These are phyloP conservation scores for Subacronicta megacephala DNA, from an alignment of 2,888 invertebrate genomes.

Conservation along the genomic window DNA sequence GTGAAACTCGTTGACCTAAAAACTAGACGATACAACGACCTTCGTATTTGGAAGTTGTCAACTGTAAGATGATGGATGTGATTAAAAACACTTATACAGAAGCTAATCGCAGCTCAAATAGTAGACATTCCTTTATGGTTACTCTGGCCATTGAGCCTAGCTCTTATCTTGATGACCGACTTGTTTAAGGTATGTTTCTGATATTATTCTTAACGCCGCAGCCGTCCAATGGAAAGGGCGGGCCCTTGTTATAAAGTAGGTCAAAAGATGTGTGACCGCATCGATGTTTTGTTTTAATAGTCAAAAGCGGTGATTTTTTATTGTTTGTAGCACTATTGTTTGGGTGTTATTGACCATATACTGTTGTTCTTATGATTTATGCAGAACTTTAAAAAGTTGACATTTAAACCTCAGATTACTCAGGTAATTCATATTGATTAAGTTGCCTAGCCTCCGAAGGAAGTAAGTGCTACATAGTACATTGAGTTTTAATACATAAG, in stretches of 20 bases:
- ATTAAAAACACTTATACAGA: constrained; percentile 37
- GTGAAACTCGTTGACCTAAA: constrained; percentile 29
- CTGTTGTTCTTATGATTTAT: too few species aligned
- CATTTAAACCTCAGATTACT: too few species aligned
- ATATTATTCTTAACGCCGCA: constrained; percentile 42
- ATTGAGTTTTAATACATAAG: constrained; percentile 20
- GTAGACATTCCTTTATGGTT: constrained; percentile 50
- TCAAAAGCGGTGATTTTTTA: constrained; percentile 6
- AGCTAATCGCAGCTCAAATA: constrained; percentile 47
- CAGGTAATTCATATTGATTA: too few species aligned
- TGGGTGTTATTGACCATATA: too few species aligned
- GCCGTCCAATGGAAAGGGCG: constrained; percentile 40
- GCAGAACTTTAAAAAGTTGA: too few species aligned
- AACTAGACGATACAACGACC: constrained; percentile 15
- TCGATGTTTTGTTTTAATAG: constrained; percentile 37
- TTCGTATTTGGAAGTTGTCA: constrained; percentile 40
- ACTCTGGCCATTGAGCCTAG: constrained; percentile 49
- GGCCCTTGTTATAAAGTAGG: constrained; percentile 51
- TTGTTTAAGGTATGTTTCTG: constrained; percentile 46
- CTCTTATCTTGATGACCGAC: constrained; percentile 58
- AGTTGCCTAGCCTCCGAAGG: too few species aligned
- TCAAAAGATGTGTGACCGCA: constrained; percentile 45
- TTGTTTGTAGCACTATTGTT: too few species aligned
- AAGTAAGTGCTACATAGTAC: constrained; percentile 13
- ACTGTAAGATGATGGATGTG: constrained; percentile 44